Evolutionary conservation across 92 coral and sea anemone genomes (phyloP).

Genomic region (Epizoanthus illoricatus): DNA sequence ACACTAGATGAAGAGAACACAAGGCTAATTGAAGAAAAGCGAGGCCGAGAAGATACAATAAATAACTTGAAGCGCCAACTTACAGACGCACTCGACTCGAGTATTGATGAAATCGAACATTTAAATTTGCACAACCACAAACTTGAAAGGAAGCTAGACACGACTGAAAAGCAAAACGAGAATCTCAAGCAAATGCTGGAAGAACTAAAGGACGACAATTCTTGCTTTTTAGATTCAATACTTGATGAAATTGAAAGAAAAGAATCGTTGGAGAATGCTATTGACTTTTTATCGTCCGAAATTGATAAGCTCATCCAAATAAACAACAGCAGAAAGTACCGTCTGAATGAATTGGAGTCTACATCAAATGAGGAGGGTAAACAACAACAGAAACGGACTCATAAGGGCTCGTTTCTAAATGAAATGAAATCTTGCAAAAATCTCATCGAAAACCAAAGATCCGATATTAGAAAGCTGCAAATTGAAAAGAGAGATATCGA

Average conservation of each 20-base stretch:
- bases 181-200: constrained; percentile 55
- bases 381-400: constrained; percentile 38
- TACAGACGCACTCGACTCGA: constrained; percentile 92
- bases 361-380: constrained; percentile 40
- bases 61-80: constrained; percentile 82
- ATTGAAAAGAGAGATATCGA: constrained; percentile 91
- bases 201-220: constrained; percentile 60
- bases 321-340: constrained; percentile 40
- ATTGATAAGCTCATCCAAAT: constrained; percentile 58
- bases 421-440: constrained; percentile 93
- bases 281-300: constrained; percentile 68
- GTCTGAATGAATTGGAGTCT: constrained; percentile 20
- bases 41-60: constrained; percentile 79
- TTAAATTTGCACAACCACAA: constrained; percentile 71
- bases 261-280: constrained; percentile 59
- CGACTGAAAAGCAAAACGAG: constrained; percentile 52
- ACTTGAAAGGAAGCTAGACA: constrained; percentile 57
- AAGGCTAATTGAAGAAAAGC: constrained; percentile 84
- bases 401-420: constrained; percentile 65
- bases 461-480: constrained; percentile 83
- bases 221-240: constrained; percentile 63
- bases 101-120: constrained; percentile 93
- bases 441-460: constrained; percentile 83
- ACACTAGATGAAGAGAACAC: constrained; percentile 85
- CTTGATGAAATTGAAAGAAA: constrained; percentile 78